Base-by-base conservation (phyloP, 2,113 vertebrate species). In the Isurus oxyrinchus region DNA sequence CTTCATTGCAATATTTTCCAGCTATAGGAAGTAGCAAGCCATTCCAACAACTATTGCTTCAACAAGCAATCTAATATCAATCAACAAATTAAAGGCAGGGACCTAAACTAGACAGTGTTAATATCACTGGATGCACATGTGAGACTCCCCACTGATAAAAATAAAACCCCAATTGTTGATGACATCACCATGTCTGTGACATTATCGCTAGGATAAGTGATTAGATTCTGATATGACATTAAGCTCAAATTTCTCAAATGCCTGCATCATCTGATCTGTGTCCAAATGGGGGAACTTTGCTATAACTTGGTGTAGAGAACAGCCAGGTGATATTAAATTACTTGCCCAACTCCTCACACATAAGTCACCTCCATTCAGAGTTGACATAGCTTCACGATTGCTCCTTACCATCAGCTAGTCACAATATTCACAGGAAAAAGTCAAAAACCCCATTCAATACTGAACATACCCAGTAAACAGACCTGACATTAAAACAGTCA, bases 401-500 rank as follows among this genome's bases (percentile, higher is more conserved):
- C 13, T 90, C 13, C 55, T n/a, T n/a, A 91, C 55, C 27, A 5
- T 91, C 8, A n/a, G 27, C 55, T 91, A 35, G 16, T 35, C 55
- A 35, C 13, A 91, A 61, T 66, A 63, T 94, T 66, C 59, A 94
- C 59, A 94, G 90, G 35, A 63, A 66, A 94, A 94, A 63, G 59
- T 63, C 90, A 94, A 63, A 94, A 61, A 40, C 59, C 59, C 63
- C 2, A 35, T 63, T 66, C 59, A 63, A 63, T 44, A 63, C 35
- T 94, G 35, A 63, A 94, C 61, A 44, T 44, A 94, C 61, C 57
- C 59, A 40, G 61, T 63, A 63, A 94, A 94, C 90, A 94, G 90
- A 94, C 59, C 16, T 63, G 90, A 63, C 90, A 94, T 66, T 94
- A 94, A 94, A 94, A 90, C 25, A 94, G 59, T 40, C 90, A n/a